Conservation (phyloP, 2,888 invertebrate genomes). For the Clistopyga incitator region DNA sequence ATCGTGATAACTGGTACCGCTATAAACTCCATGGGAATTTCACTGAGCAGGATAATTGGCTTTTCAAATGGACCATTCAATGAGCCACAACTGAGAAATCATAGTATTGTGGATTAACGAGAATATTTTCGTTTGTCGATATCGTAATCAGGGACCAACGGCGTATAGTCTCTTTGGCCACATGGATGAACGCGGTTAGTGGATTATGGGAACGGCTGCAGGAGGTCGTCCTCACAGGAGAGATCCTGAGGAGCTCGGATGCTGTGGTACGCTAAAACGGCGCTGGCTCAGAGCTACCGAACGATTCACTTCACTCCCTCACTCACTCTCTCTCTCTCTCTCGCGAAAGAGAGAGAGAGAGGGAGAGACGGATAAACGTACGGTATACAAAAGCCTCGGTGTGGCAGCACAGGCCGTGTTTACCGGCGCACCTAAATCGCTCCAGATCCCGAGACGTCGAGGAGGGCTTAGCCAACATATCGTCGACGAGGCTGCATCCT, state of each 20-base stretch:
- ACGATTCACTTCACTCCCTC: constrained; percentile 30
- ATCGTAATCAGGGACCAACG: neutral
- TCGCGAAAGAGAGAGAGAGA: too few relatives aligned
- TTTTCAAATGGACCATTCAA: constrained; percentile 8
- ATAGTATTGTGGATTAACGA: constrained; percentile 29
- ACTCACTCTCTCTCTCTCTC: too few relatives aligned
- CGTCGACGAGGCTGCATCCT: constrained; percentile 44
- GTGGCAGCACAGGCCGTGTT: constrained; percentile 58
- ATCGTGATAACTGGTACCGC: too few relatives aligned
- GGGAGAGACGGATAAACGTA: constrained; percentile 13
- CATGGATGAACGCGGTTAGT: constrained; percentile 39
- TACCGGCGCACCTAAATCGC: constrained; percentile 68
- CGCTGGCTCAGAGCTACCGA: neutral
- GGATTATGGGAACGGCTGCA: constrained; percentile 31
- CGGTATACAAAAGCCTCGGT: constrained; percentile 34
- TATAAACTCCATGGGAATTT: neutral
- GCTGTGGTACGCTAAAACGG: constrained; percentile 26
- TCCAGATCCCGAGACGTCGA: constrained; percentile 61
- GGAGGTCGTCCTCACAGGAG: constrained; percentile 32
- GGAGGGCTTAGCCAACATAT: constrained; percentile 65
- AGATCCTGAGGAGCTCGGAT: constrained; percentile 29
- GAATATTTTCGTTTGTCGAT: constrained; percentile 1
- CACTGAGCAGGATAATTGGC: constrained; percentile 2
- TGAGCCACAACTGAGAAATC: neutral
- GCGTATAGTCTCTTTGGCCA: constrained; percentile 22